Evolutionary conservation across 2,797 vertebrate genomes (phyloP), one percentile per base, ranked within the genome.

Genomic region (Chloroceryle amazona): DNA sequence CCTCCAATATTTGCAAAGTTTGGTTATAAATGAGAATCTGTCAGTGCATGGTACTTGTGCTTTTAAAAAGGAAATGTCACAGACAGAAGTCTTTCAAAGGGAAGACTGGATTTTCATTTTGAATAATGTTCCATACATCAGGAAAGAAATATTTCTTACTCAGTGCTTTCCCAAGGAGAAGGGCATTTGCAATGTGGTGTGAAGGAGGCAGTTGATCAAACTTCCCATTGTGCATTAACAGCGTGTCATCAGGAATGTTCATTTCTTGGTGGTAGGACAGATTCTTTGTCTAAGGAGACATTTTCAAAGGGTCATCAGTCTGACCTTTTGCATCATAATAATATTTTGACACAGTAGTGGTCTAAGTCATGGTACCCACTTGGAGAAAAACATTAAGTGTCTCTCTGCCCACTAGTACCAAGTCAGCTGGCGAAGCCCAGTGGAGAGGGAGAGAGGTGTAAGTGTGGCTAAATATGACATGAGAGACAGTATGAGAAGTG

Each of bases 221-320:
- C 75, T 95, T 95, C 91, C 73, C 70, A 84, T 93, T 94, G 87
- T 91, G 51, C 0, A 0, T 83, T 90, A 96, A 94, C 94, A 96
- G 89, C 94, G 81, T 90, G 96, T 44, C 55, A 88, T 81, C 93
- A 89, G 62, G 93, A 95, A 93, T 95, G 91, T 70, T 94, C 66
- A 83, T 91, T 95, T 91, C 90, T 87, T 81, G 51, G 76, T 72
- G 35, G 31, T 16, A 52, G 55, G 51, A 91, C 68, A 94, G 87
- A 95, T 85, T 87, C 74, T 92, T 71, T 79, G 65, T 54, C 79
- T 86, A 58, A 81, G 63, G 26, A 93, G 49, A n/a, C 11, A 62
- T 91, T 97, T 94, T 74, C 74, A 73, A 88, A 89, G 72, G 76
- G 89, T 81, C 22, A 1, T 83, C 70, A 79, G 21, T 68, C 87